Base-by-base conservation (phyloP, 2,888 invertebrate genomes). In the Lissonota sp. region DNA sequence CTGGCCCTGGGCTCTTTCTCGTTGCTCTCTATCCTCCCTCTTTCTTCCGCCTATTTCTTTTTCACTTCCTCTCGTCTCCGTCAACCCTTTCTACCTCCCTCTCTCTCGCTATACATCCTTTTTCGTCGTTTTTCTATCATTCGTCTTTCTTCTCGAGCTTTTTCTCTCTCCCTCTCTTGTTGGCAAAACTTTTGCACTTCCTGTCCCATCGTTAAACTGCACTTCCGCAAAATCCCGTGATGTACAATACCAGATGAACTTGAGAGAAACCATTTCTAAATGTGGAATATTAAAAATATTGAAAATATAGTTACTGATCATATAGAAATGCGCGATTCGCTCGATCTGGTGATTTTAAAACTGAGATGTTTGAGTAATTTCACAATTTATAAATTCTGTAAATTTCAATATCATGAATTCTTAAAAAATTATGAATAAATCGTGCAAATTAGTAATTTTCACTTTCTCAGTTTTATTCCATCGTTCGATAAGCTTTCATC, bases 1-100 rank as follows among this genome's bases (percentile, higher is more conserved):
- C 80, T 72, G 57, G 67, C 76, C 76, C 63, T 62, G 51, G 80
- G 72, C 76, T 80, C 76, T 76, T 67, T 80, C 60, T 73, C 64
- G 55, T 40, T 12, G 39, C 42, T 60, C n/a, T 70, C 66, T 26
- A 46, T 37, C 46, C 58, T 44, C 16, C 26, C 51, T 58, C 72
- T 70, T 70, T 75, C 67, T 39, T 55, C 57, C 72, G 46, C 66
- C 73, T 75, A 40, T 69, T 69, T 69, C 76, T 74, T 80, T 71
- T 62, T 70, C 60, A 53, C 74, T 60, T 80, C 40, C 42, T 58
- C 73, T 51, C 46, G 26, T 66, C 39, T 62, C 63, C 26, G 26
- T 67, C 55, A 7, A 7, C 4, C 37, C 58, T 58, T 55, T 51
- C 58, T 42, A n/a, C n/a, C 57, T 64, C 49, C 51, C 58, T 44